A percentile compares a stretch with the other conserved stretches of the same genome.
These are phyloP conservation scores for Ptychoptera albimana DNA, from an alignment of 2,888 invertebrate species.

Conservation along the genomic window DNA sequence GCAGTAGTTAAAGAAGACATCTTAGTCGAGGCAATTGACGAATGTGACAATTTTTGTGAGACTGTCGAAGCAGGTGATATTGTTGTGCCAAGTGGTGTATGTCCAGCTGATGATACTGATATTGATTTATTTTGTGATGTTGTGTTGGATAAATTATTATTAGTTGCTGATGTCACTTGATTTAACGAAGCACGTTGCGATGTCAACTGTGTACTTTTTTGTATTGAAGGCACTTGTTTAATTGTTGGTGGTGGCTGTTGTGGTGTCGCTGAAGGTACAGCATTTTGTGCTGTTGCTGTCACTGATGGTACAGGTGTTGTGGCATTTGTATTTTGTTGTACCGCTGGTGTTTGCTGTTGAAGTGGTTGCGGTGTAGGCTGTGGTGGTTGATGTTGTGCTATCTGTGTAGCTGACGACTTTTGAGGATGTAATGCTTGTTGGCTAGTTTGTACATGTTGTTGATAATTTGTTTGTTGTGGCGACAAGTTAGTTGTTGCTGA, in stretches of 20 bases:
- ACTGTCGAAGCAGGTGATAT: constrained; percentile 33
- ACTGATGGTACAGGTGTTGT: constrained; percentile 7
- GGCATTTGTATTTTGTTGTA: constrained; percentile 7
- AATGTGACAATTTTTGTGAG: constrained; percentile 25
- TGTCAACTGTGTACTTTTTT: no score
- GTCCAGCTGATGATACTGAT: constrained; percentile 33
- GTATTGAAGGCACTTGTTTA: constrained; percentile 3
- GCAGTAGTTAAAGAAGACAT: constrained; percentile 11
- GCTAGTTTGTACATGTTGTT: neutral
- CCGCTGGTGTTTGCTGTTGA: constrained; percentile 4
- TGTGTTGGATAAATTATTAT: neutral
- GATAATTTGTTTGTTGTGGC: no score
- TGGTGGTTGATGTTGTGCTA: neutral
- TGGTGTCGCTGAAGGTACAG: neutral
- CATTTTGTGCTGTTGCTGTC: neutral
- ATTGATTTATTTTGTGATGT: constrained; percentile 20
- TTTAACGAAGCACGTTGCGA: neutral
- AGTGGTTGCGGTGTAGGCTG: neutral
- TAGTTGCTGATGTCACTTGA: neutral
- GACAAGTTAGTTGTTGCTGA: neutral
- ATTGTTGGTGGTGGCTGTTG: neutral
- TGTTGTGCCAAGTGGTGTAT: constrained; percentile 33
- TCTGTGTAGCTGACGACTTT: neutral
- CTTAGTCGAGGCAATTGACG: constrained; percentile 26
- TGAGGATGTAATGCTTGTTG: neutral